Percentiles rank a stretch among this genome's conserved stretches.
These are phyloP conservation scores for Bufo gargarizans DNA, from an alignment of 2,113 vertebrate genomes.

Conservation along the genomic window DNA sequence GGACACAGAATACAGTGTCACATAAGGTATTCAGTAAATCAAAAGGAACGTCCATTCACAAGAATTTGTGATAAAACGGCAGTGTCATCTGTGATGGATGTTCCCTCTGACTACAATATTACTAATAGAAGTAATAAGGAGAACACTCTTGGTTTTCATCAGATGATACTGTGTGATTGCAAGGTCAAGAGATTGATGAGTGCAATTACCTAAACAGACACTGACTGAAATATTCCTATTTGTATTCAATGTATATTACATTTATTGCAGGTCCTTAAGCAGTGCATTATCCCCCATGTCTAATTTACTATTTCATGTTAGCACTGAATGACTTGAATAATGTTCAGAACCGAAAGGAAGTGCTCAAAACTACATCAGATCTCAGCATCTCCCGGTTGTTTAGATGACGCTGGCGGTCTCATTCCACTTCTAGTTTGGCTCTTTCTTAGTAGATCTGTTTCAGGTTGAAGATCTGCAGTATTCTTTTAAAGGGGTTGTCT, in stretches of 20 bases:
- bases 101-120: slow-evolving; percentile 13
- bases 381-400: neutral
- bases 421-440: neutral
- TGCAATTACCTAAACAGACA: slow-evolving; percentile 16
- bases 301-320: neutral
- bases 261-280: neutral
- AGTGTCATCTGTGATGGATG: slow-evolving; percentile 26
- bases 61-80: neutral
- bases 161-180: slow-evolving; percentile 25
- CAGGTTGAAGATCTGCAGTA: too few relatives aligned
- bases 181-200: slow-evolving; percentile 40
- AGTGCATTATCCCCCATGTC: neutral
- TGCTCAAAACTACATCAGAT: neutral
- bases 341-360: neutral
- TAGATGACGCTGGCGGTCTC: neutral
- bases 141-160: slow-evolving; percentile 30
- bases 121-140: slow-evolving; percentile 36
- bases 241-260: slow-evolving; percentile 19
- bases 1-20: neutral
- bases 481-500: too few relatives aligned
- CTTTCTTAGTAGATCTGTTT: too few relatives aligned
- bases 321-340: neutral
- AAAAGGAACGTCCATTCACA: neutral
- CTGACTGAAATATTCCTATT: neutral
- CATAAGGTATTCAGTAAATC: neutral